Conservation (phyloP, 2,888 invertebrate species). For the Pseudococcus viburni region DNA sequence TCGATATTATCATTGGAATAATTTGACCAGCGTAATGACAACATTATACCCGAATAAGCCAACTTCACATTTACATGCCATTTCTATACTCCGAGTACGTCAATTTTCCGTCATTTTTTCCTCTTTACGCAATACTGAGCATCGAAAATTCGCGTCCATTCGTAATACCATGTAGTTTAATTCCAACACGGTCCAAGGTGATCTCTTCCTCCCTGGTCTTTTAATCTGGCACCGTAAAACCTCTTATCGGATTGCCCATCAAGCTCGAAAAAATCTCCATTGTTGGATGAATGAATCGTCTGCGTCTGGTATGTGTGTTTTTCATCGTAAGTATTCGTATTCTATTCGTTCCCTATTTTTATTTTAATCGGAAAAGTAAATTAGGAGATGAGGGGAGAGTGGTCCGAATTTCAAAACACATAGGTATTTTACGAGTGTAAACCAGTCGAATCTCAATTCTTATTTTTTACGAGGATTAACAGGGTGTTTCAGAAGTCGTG, state of each 20-base stretch:
- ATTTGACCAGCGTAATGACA: slow-evolving; percentile 6
- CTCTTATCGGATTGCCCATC: not conserved
- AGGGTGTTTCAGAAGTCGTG: no score
- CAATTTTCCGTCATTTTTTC: not conserved
- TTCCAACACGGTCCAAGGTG: no score
- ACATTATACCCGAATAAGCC: not conserved
- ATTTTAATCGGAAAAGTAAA: not conserved
- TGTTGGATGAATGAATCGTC: not conserved
- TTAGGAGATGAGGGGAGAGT: no score
- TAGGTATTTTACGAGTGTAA: no score
- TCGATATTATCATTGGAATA: slow-evolving; percentile 7
- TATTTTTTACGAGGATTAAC: no score
- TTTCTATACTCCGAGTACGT: not conserved
- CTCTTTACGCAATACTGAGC: not conserved
- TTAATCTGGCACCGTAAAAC: not conserved
- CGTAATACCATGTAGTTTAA: not conserved
- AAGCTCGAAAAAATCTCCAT: not conserved
- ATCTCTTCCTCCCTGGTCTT: not conserved
- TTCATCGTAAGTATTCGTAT: not conserved
- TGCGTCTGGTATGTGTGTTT: not conserved
- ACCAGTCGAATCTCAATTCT: no score
- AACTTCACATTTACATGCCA: not conserved
- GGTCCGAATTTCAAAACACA: no score
- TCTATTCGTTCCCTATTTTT: not conserved
- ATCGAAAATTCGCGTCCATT: not conserved